phyloP scores from a whole-genome alignment of 2,888 invertebrate genomes.

The Limnephilus rhombicus region DNA sequence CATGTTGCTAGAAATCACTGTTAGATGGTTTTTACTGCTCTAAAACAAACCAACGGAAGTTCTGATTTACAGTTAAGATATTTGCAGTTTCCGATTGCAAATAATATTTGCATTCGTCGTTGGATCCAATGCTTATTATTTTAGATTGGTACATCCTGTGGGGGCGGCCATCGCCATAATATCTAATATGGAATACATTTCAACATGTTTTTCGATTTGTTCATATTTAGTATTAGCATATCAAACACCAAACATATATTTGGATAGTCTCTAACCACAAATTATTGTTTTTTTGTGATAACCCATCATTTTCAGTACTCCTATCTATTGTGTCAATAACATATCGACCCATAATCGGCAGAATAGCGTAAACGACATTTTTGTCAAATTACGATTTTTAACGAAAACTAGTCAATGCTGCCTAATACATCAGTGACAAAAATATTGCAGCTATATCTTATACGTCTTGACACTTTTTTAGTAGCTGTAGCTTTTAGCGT shows the following conservation, averaged over 20 bases:
- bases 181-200: not conserved
- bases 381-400: too few relatives aligned
- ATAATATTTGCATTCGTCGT: not conserved
- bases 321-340: not conserved
- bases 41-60: too few relatives aligned
- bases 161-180: not conserved
- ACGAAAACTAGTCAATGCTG: too few relatives aligned
- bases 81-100: not conserved
- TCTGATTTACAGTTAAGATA: not conserved
- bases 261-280: not conserved
- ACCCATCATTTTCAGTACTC: not conserved
- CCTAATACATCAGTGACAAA: too few relatives aligned
- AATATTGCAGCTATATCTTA: too few relatives aligned
- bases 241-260: not conserved
- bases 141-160: not conserved
- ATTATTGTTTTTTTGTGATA: not conserved
- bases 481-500: too few relatives aligned
- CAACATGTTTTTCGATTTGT: not conserved
- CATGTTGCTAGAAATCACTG: too few relatives aligned
- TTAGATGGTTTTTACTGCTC: too few relatives aligned
- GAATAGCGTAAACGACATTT: too few relatives aligned
- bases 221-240: not conserved
- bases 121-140: not conserved
- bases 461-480: too few relatives aligned
- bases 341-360: too few relatives aligned